phyloP scores from a whole-genome alignment of 1,140 invertebrate species.

The Mactra quadrangularis region DNA sequence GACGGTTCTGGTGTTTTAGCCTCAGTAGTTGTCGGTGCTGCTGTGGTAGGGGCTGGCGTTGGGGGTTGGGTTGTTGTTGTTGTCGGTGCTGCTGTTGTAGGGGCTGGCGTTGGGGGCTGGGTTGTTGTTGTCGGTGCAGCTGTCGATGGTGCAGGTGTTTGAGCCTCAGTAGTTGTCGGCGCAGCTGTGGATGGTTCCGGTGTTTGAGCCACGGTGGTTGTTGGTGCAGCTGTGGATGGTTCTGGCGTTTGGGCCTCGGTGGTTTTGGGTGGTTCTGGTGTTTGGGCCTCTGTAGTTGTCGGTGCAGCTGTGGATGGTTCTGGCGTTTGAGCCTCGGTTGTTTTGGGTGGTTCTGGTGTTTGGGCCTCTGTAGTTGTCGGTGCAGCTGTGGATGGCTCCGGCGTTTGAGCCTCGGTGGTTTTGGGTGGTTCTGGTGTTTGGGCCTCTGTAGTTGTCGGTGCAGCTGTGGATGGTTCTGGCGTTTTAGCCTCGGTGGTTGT shows the following conservation, averaged over 20 bases:
- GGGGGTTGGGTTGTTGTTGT: background rate
- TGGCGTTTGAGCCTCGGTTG: background rate
- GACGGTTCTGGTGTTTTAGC: background rate
- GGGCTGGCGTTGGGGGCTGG: background rate
- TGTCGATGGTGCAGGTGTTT: background rate
- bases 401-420: background rate
- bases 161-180: background rate
- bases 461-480: background rate
- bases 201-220: constrained; percentile 1
- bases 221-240: background rate
- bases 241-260: background rate
- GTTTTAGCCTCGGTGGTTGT: constrained; percentile 3
- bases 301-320: background rate
- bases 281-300: background rate
- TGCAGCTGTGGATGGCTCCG: background rate
- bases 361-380: background rate
- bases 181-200: background rate
- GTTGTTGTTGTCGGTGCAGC: background rate
- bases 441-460: background rate
- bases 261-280: background rate
- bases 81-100: background rate
- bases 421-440: background rate
- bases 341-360: background rate
- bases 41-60: background rate
- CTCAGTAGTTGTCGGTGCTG: background rate